These are phyloP conservation scores for Macroglossus sobrinus DNA, from an alignment of 2,113 vertebrate species.

Conservation along the genomic window DNA sequence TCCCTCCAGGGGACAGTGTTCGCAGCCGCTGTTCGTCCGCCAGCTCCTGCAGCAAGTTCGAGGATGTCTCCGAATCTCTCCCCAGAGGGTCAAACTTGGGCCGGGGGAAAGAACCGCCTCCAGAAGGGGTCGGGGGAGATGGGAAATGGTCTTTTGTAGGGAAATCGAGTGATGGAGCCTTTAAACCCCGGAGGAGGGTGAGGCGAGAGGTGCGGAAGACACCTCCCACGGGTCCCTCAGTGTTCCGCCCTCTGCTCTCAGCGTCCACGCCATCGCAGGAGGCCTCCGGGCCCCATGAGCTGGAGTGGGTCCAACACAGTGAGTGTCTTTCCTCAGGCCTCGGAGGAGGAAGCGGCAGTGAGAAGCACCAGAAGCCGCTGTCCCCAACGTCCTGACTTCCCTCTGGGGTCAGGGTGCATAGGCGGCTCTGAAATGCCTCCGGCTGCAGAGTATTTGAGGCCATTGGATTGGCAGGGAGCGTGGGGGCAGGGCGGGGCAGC, in stretches of 20 bases:
- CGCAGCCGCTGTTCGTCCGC: conserved; percentile 88
- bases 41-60: conserved; percentile 88
- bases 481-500: not conserved
- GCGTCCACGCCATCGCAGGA: not conserved
- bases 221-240: not conserved
- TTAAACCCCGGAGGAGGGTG: not conserved
- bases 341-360: not conserved
- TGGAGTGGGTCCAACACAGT: conserved; percentile 47
- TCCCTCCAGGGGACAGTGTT: conserved; percentile 84
- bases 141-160: not conserved
- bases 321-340: not conserved
- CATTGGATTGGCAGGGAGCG: not conserved
- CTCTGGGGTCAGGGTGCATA: not conserved
- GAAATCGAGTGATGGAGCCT: not conserved
- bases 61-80: conserved; percentile 83
- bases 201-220: not conserved
- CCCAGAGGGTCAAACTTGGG: conserved; percentile 81
- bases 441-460: not conserved
- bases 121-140: not conserved
- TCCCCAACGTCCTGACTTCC: not conserved
- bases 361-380: not conserved
- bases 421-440: no score
- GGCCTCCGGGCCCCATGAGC: conserved; percentile 29
- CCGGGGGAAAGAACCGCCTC: not conserved
- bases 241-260: not conserved